phyloP scores from a whole-genome alignment of 1,140 invertebrate species.

The Lepidostoma basale region DNA sequence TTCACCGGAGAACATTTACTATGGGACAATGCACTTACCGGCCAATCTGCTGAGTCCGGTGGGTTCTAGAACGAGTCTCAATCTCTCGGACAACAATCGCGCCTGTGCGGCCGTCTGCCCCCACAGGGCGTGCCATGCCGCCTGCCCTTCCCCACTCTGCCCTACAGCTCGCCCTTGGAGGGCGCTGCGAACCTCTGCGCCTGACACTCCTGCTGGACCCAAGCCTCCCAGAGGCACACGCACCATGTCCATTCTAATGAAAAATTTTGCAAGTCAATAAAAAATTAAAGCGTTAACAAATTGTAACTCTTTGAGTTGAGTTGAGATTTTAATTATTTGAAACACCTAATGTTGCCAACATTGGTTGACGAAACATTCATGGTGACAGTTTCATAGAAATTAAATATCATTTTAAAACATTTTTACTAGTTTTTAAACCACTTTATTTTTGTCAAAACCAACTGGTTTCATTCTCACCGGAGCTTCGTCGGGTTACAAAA shows the following conservation, averaged over 20 bases:
- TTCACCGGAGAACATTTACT: too few relatives aligned
- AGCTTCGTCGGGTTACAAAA: too few relatives aligned
- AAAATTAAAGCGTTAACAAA: not conserved
- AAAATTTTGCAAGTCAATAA: conserved; percentile 33
- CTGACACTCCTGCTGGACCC: conserved; percentile 9
- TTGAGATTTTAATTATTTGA: too few relatives aligned
- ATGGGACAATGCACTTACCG: conserved; percentile 60
- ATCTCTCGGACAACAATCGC: conserved; percentile 90
- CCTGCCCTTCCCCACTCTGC: conserved; percentile 7
- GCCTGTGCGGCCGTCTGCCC: conserved; percentile 71
- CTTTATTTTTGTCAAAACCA: too few relatives aligned
- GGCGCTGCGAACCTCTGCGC: conserved; percentile 17
- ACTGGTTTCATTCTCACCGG: too few relatives aligned
- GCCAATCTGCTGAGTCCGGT: conserved; percentile 89
- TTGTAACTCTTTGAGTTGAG: too few relatives aligned
- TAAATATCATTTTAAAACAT: too few relatives aligned
- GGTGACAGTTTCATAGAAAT: too few relatives aligned
- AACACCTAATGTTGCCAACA: too few relatives aligned
- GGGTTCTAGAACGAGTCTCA: conserved; percentile 93
- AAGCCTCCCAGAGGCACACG: not conserved
- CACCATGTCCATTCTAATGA: conserved; percentile 33
- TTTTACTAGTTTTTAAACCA: too few relatives aligned
- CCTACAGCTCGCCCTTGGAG: not conserved
- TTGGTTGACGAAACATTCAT: too few relatives aligned
- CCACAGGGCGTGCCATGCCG: conserved; percentile 53